Evolutionary conservation across 2,797 vertebrate species (phyloP), one percentile per base, ranked within the genome.

Genomic region (Melanotaenia pygmaea): DNA sequence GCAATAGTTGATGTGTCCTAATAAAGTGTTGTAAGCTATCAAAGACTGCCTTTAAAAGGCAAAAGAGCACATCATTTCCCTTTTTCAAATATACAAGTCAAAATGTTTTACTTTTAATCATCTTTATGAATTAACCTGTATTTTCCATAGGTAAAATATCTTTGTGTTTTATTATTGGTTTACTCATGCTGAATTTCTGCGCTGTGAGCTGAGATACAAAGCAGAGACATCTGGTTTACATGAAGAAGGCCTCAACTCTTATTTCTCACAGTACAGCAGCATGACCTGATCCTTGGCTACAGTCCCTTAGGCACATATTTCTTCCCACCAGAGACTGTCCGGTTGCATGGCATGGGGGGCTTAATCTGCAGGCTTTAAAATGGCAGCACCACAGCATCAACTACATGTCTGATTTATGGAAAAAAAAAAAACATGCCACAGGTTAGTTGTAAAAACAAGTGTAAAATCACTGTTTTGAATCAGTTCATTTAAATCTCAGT

Each of bases 221-320:
- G 83, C 85, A 83, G 88, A 81, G 86, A 92, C 93, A 94, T 94
- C 92, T 94, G 94, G 93, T 94, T 94, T 94, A 92, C 90, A 92
- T 94, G 92, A 94, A 93, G 87, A 86, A 80, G 86, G 81, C 81
- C 76, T 88, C 80, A 56, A 85, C 85, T 89, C 79, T 79, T 90
- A 82, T 89, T 91, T 92, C 91, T 93, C 92, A 89, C 89, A 91
- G 87, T 79, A 67, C 88, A 89, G 79, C 89, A 90, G 88, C 85
- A 90, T 91, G 90, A 91, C 90, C 90, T 92, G 91, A 91, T 93
- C 88, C 85, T 86, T 93, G 91, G 93, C 91, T 92, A 67, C 69
- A 47, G 72, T 89, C 88, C 91, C 91, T 80, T 61, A 79, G 84
- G 91, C 89, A 85, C 85, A 93, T 91, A 90, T 73, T 91, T 94